Percentiles rank a stretch among this genome's conserved stretches.
Conservation (phyloP, 1,140 invertebrate genomes). For the Acromyrmex echinatior region DNA sequence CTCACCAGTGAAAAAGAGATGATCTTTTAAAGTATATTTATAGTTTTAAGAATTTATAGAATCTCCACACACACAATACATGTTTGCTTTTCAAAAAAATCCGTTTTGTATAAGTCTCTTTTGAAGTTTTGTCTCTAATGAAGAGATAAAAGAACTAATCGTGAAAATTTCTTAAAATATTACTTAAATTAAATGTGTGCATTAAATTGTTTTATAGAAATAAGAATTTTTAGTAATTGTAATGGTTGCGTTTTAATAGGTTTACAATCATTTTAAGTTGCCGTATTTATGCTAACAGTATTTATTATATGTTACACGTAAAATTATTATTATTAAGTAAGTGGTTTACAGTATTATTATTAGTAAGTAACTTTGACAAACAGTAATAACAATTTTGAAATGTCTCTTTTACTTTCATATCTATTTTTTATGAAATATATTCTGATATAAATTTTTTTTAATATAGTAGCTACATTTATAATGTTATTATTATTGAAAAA, state of each 20-base stretch:
- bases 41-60: background rate
- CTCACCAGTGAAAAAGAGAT: background rate
- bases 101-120: background rate
- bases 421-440: no score
- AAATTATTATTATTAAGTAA: background rate
- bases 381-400: background rate
- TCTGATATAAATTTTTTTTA: background rate
- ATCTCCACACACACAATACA: background rate
- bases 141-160: no score
- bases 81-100: background rate
- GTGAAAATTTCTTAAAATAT: no score
- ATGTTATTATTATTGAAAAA: background rate
- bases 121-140: no score
- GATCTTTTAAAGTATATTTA: background rate
- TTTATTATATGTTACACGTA: background rate
- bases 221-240: no score
- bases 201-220: no score
- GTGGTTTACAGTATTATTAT: no score
- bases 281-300: no score
- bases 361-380: background rate
- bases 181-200: no score
- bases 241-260: no score
- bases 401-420: background rate
- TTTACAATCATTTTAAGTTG: no score
- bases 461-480: background rate